Evolutionary conservation across 2,888 invertebrate species (phyloP).

Genomic region (Choristoneura rosaceana): DNA sequence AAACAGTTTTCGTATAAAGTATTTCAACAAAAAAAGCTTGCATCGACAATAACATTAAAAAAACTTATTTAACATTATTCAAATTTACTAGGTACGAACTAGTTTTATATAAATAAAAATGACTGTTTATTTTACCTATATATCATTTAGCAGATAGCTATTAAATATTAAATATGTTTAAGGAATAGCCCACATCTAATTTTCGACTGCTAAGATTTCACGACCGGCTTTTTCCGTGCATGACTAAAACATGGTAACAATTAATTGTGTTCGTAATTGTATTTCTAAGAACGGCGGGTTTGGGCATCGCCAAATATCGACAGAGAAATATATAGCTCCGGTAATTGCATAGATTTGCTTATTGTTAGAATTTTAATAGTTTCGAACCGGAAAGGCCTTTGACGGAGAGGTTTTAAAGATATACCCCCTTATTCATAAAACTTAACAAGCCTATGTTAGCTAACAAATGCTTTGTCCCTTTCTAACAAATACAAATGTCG

Average conservation of each 20-base stretch:
- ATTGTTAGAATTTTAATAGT: slow-evolving; percentile 30
- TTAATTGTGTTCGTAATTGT: slow-evolving; percentile 26
- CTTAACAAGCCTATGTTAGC: no score
- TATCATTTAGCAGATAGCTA: neutral
- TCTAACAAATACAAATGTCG: no score
- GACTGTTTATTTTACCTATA: neutral
- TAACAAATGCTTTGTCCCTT: no score
- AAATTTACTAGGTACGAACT: no score
- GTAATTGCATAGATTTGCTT: slow-evolving; percentile 32
- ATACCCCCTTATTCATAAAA: no score
- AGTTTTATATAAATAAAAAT: no score
- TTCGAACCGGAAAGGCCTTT: slow-evolving; percentile 13
- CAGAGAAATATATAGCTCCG: neutral
- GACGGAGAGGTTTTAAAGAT: no score
- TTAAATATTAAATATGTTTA: neutral
- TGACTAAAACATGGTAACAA: slow-evolving; percentile 24
- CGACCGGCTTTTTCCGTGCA: slow-evolving; percentile 12
- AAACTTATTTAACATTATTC: no score
- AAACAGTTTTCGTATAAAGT: no score
- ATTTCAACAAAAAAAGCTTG: no score
- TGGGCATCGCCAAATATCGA: slow-evolving; percentile 23
- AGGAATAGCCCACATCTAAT: slow-evolving; percentile 2
- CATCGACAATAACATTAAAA: no score
- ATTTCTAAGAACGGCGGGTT: slow-evolving; percentile 25
- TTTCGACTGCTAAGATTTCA: neutral